Percentiles rank a stretch among this genome's conserved stretches.
These are phyloP conservation scores for Drosophila affinis DNA, from an alignment of 2,888 invertebrate genomes.

Conservation along the genomic window DNA sequence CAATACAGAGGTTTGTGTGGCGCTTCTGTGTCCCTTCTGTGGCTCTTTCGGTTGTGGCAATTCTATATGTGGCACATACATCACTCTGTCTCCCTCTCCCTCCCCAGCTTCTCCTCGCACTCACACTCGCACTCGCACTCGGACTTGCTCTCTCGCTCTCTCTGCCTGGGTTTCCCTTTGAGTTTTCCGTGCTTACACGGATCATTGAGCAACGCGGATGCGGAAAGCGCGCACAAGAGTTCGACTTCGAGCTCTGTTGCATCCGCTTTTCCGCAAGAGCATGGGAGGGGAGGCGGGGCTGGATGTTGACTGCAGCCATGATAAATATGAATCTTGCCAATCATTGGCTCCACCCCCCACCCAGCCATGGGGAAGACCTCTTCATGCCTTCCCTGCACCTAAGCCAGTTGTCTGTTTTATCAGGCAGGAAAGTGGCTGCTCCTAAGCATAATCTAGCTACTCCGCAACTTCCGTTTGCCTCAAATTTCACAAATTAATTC, in stretches of 20 bases:
- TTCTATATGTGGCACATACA: slow-evolving; percentile 71
- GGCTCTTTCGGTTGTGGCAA: slow-evolving; percentile 32
- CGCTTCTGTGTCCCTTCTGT: slow-evolving; percentile 30
- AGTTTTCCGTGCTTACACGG: slow-evolving; percentile 76
- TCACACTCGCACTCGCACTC: too few species aligned
- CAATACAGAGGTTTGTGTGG: slow-evolving; percentile 55
- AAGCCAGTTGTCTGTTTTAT: slow-evolving; percentile 25
- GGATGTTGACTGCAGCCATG: slow-evolving; percentile 37
- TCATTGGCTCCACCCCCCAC: slow-evolving; percentile 60
- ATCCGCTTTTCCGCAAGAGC: not conserved
- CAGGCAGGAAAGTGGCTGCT: slow-evolving; percentile 13
- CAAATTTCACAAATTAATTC: slow-evolving; percentile 40
- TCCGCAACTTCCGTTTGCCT: slow-evolving; percentile 15
- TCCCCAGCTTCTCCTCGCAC: not conserved
- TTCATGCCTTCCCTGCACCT: not conserved
- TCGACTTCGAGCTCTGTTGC: slow-evolving; percentile 31
- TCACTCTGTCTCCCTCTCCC: slow-evolving; percentile 11
- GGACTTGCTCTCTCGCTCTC: slow-evolving; percentile 4
- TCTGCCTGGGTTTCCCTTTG: slow-evolving; percentile 56
- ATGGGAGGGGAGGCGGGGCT: slow-evolving; percentile 16
- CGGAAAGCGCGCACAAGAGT: slow-evolving; percentile 69
- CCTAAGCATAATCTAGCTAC: slow-evolving; percentile 7
- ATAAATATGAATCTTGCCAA: slow-evolving; percentile 46
- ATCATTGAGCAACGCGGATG: slow-evolving; percentile 77
- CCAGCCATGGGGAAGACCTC: not conserved